phyloP scores from a whole-genome alignment of 2,113 vertebrate genomes.

The Atlantisia rogersi region DNA sequence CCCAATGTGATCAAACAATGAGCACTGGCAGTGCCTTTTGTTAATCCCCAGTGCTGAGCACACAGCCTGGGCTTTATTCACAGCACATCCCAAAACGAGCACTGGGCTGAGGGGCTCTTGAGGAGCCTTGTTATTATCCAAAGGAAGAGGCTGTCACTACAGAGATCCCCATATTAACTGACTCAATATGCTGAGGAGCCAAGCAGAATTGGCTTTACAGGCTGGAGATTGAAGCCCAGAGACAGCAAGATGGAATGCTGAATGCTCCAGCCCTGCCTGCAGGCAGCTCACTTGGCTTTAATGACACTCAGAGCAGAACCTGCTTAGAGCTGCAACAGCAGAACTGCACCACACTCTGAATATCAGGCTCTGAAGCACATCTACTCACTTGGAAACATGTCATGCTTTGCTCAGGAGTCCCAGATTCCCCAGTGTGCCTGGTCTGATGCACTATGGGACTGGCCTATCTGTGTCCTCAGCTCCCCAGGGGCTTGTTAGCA shows the following conservation, averaged over 20 bases:
- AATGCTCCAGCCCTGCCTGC: not conserved
- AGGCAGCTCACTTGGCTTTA: not conserved
- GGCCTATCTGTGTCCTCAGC: not conserved
- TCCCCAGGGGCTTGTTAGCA: not conserved
- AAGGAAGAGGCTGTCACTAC: not conserved
- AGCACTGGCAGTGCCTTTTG: not conserved
- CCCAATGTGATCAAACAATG: not conserved
- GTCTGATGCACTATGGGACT: not conserved
- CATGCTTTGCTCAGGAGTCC: too few relatives aligned
- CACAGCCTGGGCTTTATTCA: not conserved
- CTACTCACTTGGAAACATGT: not conserved
- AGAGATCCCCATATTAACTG: not conserved
- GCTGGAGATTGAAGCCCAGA: not conserved
- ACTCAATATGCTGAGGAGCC: not conserved
- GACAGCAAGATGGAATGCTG: not conserved
- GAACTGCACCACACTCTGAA: not conserved
- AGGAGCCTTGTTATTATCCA: not conserved
- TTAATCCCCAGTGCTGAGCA: not conserved
- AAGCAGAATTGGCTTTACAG: not conserved
- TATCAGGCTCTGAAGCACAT: not conserved
- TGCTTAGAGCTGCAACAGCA: not conserved
- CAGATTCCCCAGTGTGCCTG: rapidly evolving
- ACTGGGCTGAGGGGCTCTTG: not conserved
- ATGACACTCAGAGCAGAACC: not conserved
- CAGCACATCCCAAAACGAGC: not conserved